Conservation (phyloP, 2,888 invertebrate species). For the Drosophila putrida region DNA sequence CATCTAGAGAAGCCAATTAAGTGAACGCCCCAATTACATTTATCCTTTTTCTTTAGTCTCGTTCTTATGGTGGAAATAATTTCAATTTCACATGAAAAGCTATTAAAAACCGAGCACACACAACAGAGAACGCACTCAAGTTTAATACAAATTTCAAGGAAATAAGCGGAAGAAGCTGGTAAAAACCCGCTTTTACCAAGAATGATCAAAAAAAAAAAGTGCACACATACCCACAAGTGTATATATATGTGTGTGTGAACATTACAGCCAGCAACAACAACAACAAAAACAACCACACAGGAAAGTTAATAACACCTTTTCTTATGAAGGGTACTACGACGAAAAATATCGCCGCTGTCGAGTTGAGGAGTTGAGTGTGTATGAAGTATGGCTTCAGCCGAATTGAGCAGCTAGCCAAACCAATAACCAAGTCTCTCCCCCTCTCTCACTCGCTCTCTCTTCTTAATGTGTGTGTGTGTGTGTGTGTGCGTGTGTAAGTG, state of each 20-base stretch:
- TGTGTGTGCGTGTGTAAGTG: constrained; percentile 44
- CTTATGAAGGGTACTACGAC: constrained; percentile 76
- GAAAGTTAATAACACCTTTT: constrained; percentile 78
- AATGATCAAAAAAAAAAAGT: constrained; percentile 70
- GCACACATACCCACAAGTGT: constrained; percentile 45
- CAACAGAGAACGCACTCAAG: constrained; percentile 60
- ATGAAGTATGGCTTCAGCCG: constrained; percentile 68
- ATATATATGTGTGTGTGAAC: constrained; percentile 6
- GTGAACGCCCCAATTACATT: constrained; percentile 63
- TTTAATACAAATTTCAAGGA: constrained; percentile 78
- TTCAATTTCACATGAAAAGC: constrained; percentile 78
- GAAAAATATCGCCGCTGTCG: constrained; percentile 48
- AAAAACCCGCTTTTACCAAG: constrained; percentile 77
- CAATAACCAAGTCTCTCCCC: constrained; percentile 38
- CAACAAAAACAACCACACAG: too few relatives aligned
- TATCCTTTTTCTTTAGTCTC: constrained; percentile 52
- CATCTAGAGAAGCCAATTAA: constrained; percentile 63
- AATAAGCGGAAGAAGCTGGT: constrained; percentile 80
- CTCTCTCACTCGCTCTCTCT: constrained; percentile 7
- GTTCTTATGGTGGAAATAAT: constrained; percentile 49
- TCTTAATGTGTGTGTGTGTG: neutral
- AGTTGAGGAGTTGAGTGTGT: constrained; percentile 44
- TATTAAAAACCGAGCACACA: constrained; percentile 60
- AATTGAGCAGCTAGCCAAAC: constrained; percentile 49
- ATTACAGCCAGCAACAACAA: constrained; percentile 36